These are phyloP conservation scores for Hemicentrotus pulcherrimus DNA, from an alignment of 35 echinoderm and acorn worm genomes.

Conservation along the genomic window DNA sequence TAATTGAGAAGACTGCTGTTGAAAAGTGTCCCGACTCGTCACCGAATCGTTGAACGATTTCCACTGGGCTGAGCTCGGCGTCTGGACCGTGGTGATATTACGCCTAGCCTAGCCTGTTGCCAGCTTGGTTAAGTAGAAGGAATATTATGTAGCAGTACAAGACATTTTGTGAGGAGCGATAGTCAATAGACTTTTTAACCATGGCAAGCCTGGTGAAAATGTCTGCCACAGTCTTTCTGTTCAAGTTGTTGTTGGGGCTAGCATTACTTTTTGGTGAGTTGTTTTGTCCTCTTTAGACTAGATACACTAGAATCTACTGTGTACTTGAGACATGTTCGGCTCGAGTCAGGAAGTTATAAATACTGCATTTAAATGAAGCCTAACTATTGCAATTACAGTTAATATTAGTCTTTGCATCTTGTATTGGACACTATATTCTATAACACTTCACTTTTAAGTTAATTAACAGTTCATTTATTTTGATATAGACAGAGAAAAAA, in stretches of 20 bases:
- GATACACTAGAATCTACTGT: too few relatives aligned
- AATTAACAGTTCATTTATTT: too few relatives aligned
- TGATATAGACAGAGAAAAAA: too few relatives aligned
- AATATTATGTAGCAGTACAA: not conserved
- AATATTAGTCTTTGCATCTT: too few relatives aligned
- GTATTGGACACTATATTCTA: too few relatives aligned
- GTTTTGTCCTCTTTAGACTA: not conserved
- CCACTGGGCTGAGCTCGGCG: not conserved
- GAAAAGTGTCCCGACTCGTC: not conserved
- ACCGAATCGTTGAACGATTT: not conserved
- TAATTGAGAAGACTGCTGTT: not conserved
- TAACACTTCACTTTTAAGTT: too few relatives aligned
- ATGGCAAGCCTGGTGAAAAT: conserved; percentile 29
- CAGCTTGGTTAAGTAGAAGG: not conserved
- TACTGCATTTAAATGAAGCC: not conserved
- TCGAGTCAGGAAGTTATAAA: not conserved
- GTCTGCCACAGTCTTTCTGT: conserved; percentile 26
- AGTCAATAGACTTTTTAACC: not conserved
- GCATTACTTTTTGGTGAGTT: conserved; percentile 44
- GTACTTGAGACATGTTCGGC: too few relatives aligned
- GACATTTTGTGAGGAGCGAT: not conserved
- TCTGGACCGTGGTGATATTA: not conserved
- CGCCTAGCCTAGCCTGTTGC: not conserved
- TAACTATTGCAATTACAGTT: too few relatives aligned
- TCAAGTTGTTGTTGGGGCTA: conserved; percentile 51